Conservation (phyloP, 2,113 vertebrate species). For the Mystacornis crossleyi region DNA sequence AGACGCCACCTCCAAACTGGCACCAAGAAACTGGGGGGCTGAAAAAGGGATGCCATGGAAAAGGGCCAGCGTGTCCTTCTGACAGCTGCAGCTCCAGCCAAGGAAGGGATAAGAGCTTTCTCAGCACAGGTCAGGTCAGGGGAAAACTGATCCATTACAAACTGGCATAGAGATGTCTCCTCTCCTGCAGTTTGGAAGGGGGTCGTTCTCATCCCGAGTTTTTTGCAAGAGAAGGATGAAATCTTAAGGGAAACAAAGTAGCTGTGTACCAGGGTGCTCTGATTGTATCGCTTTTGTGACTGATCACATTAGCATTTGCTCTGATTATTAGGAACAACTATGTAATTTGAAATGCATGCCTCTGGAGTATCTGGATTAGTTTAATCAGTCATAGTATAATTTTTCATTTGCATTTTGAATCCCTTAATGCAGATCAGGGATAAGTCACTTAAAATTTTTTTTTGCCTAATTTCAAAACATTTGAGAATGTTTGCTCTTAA, state of each 20-base stretch:
- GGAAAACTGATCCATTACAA: not conserved
- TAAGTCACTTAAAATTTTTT: not conserved
- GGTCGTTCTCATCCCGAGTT: not conserved
- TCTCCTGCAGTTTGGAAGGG: not conserved
- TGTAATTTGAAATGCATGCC: not conserved
- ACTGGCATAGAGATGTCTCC: not conserved
- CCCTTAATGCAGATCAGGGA: not conserved
- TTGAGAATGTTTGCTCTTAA: not conserved
- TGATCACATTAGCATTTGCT: constrained; percentile 39
- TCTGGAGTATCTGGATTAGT: not conserved
- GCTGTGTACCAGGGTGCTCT: not conserved
- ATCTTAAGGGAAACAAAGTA: not conserved
- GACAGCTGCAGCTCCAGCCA: not conserved
- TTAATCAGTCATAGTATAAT: constrained; percentile 27
- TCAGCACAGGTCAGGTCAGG: not conserved
- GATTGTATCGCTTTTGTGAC: not conserved
- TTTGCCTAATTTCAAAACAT: not conserved
- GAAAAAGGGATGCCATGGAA: too few relatives aligned
- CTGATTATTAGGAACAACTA: not conserved
- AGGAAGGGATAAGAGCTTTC: not conserved
- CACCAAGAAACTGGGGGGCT: not conserved
- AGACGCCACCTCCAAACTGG: not conserved
- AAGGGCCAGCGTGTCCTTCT: not conserved
- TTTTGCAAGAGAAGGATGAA: not conserved
- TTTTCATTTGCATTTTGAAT: constrained; percentile 39